These are phyloP conservation scores for Nasua narica DNA, from an alignment of 2,797 vertebrate genomes.

Conservation along the genomic window DNA sequence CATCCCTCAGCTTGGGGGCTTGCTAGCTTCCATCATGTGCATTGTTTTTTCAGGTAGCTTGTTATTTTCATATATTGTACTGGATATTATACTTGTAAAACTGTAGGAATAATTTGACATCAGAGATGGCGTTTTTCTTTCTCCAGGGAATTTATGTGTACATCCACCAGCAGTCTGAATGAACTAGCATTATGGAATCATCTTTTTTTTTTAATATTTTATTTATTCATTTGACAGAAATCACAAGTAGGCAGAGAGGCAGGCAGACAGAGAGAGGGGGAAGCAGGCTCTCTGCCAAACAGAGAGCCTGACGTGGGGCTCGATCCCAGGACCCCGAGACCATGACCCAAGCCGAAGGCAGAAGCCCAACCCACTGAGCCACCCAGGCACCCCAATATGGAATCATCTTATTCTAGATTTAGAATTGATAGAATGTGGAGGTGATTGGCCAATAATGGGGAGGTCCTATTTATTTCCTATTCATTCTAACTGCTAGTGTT, in stretches of 20 bases:
- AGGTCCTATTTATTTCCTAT: background rate
- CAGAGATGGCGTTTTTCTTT: background rate
- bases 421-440: background rate
- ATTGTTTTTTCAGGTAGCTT: background rate
- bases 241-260: too few relatives aligned
- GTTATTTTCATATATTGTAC: background rate
- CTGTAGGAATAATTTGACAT: background rate
- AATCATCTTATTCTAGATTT: conserved; percentile 5
- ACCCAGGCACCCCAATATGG: too few relatives aligned
- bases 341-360: too few relatives aligned
- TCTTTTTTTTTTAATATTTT: too few relatives aligned
- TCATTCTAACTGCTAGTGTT: background rate
- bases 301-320: too few relatives aligned
- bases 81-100: background rate
- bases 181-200: background rate
- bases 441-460: background rate
- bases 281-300: too few relatives aligned
- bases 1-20: background rate
- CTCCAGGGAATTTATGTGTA: background rate
- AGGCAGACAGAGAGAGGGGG: too few relatives aligned
- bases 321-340: too few relatives aligned
- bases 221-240: too few relatives aligned
- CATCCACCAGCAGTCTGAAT: background rate
- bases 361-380: too few relatives aligned
- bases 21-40: background rate